Conservation (phyloP, 2,888 invertebrate species). For the Anorthoa munda region DNA sequence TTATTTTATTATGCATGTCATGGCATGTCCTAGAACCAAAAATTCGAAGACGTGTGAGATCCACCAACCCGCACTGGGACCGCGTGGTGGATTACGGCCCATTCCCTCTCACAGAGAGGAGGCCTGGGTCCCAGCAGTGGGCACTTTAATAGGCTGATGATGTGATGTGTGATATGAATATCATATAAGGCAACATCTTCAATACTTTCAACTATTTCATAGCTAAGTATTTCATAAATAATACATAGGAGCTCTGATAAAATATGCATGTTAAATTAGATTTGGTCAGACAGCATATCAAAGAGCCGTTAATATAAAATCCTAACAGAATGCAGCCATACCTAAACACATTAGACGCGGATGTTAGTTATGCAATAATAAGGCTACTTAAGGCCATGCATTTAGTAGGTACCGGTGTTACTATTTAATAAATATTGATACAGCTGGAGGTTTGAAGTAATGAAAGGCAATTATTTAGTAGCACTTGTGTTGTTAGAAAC, state of each 20-base stretch:
- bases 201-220: too few species aligned
- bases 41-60: too few species aligned
- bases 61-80: too few species aligned
- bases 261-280: background rate
- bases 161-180: too few species aligned
- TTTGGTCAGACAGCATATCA: background rate
- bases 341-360: slow-evolving; percentile 18
- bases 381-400: background rate
- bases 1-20: too few species aligned
- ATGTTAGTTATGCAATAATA: slow-evolving; percentile 28
- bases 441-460: background rate
- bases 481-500: too few species aligned
- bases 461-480: background rate
- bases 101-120: too few species aligned
- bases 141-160: too few species aligned
- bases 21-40: too few species aligned
- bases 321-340: slow-evolving; percentile 1
- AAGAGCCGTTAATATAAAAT: background rate
- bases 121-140: too few species aligned
- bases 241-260: background rate
- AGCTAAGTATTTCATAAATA: background rate
- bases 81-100: too few species aligned
- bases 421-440: background rate
- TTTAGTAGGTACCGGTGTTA: background rate
- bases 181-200: too few species aligned